Conservation (phyloP, 2,888 invertebrate genomes). For the Trichogramma evanescens region DNA sequence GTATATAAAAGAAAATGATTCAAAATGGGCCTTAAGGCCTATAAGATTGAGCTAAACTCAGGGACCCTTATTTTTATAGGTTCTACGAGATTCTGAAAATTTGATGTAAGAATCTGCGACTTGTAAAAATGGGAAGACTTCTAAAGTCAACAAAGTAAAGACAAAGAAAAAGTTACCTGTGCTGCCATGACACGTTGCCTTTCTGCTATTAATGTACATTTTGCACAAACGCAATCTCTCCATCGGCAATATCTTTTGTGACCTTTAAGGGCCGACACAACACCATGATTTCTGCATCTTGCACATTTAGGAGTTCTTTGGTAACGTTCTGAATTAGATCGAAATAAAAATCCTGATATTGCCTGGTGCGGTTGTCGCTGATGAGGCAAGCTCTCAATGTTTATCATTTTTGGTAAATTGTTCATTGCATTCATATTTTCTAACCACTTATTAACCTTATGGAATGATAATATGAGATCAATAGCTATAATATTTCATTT, state of each 20-base stretch:
- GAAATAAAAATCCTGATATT: conserved; percentile 77
- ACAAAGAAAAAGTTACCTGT: conserved; percentile 52
- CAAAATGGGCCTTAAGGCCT: no score
- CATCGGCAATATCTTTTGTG: conserved; percentile 81
- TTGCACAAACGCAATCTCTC: conserved; percentile 78
- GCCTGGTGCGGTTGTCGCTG: conserved; percentile 65
- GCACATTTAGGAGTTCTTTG: conserved; percentile 66
- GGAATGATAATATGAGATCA: no score
- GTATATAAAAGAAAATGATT: no score
- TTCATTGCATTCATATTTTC: no score
- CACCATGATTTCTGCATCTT: conserved; percentile 72
- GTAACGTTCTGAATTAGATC: conserved; percentile 80
- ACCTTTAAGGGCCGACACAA: conserved; percentile 79
- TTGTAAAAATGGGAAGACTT: neutral
- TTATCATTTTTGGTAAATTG: no score
- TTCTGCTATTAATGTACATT: conserved; percentile 71
- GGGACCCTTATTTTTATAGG: no score
- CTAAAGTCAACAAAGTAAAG: no score
- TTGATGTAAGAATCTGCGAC: neutral
- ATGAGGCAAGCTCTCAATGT: conserved; percentile 42
- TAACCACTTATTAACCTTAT: no score
- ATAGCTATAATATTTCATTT: no score
- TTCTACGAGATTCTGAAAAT: neutral
- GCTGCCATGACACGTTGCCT: conserved; percentile 61
- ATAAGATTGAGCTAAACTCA: no score